Evolutionary conservation across 2,888 invertebrate species (phyloP).

Genomic region (Troglohyphantes excavatus): DNA sequence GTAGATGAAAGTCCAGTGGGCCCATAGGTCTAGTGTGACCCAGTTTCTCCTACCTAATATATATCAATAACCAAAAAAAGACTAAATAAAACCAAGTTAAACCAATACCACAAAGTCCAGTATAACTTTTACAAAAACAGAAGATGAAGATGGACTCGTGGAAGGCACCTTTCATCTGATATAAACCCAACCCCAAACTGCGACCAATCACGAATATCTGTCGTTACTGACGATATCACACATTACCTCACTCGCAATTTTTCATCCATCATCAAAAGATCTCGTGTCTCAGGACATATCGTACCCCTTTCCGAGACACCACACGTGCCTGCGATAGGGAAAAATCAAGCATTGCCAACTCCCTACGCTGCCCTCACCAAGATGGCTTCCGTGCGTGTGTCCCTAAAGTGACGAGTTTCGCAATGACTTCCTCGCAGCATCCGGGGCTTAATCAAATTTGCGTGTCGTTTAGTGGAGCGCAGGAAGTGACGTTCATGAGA

Average conservation of each 20-base stretch:
- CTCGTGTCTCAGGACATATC: not conserved
- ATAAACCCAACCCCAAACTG: no score
- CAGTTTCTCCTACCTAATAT: no score
- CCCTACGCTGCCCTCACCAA: not conserved
- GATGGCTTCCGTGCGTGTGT: conserved; percentile 62
- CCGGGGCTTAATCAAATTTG: not conserved
- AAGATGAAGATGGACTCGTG: no score
- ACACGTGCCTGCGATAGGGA: no score
- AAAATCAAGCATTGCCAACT: not conserved
- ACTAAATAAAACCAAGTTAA: no score
- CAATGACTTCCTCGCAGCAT: not conserved
- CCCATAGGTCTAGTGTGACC: no score
- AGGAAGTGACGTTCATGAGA: not conserved
- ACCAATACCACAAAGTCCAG: no score
- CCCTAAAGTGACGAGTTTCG: conserved; percentile 40
- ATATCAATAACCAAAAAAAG: no score
- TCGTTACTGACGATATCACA: conserved; percentile 35
- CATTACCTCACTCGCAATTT: conserved; percentile 22
- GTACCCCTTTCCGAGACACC: not conserved
- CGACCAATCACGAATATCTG: conserved; percentile 53
- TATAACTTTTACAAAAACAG: no score
- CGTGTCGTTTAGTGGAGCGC: not conserved
- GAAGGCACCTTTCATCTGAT: no score
- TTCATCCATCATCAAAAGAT: not conserved
- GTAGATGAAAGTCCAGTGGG: no score